Percentiles rank a stretch among this genome's conserved stretches.
Conservation (phyloP, 2,113 vertebrate genomes). For the Empidonax traillii region DNA sequence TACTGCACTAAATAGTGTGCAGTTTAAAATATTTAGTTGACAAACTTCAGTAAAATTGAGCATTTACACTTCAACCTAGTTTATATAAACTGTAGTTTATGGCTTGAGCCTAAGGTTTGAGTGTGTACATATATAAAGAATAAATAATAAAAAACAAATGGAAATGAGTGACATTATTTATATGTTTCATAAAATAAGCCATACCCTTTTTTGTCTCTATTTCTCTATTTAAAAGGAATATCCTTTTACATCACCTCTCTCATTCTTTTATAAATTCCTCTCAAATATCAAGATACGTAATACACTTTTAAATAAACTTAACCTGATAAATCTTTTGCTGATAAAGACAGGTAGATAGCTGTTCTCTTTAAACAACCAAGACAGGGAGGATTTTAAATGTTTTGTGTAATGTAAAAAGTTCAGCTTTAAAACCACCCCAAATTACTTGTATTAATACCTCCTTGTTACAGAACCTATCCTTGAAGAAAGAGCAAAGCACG, state of each 20-base stretch:
- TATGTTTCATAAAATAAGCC: not conserved
- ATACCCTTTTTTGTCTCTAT: not conserved
- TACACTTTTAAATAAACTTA: not conserved
- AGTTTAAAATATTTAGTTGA: not conserved
- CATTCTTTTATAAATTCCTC: not conserved
- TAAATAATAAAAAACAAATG: not conserved
- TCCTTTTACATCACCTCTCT: not conserved
- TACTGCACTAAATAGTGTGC: not conserved
- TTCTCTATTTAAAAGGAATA: not conserved
- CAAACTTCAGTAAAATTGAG: not conserved
- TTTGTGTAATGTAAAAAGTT: not conserved
- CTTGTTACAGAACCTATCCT: not conserved
- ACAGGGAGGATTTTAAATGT: not conserved
- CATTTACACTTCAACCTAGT: not conserved
- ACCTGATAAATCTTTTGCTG: not conserved
- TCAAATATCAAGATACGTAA: not conserved
- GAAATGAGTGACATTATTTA: not conserved
- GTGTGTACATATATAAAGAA: not conserved
- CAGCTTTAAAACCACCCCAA: slow-evolving; percentile 1
- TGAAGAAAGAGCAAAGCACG: not conserved
- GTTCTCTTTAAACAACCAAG: not conserved
- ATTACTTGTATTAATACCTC: not conserved
- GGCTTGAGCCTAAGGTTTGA: not conserved
- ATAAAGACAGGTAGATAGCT: not conserved
- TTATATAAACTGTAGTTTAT: not conserved